Conservation (phyloP, 1,140 invertebrate species). For the Drosophila nannoptera region DNA sequence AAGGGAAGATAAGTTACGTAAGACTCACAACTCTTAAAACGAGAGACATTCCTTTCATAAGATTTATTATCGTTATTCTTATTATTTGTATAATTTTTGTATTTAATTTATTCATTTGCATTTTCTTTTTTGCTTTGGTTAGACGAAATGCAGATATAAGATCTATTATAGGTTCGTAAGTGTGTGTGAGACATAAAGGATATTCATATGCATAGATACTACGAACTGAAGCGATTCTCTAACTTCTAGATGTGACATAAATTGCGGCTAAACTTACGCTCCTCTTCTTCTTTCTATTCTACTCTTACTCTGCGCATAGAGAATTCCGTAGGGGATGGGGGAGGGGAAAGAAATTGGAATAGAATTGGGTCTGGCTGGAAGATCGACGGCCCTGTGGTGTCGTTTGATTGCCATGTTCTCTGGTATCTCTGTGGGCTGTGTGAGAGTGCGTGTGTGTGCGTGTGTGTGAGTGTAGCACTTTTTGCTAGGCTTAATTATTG, state of each 20-base stretch:
- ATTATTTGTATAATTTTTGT: too few species aligned
- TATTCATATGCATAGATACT: conserved; percentile 20
- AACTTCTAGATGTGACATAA: conserved; percentile 26
- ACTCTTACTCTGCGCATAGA: conserved; percentile 7
- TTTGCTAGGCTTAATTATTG: conserved; percentile 76
- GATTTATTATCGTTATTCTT: not conserved
- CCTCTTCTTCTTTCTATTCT: conserved; percentile 21
- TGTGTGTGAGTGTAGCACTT: conserved; percentile 42
- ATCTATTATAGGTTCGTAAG: conserved; percentile 25
- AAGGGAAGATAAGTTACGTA: conserved; percentile 53
- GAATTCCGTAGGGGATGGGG: not conserved
- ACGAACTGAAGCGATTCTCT: conserved; percentile 40
- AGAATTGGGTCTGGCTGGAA: conserved; percentile 26
- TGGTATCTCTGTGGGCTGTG: conserved; percentile 6
- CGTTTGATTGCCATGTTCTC: conserved; percentile 3
- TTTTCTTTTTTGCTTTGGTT: not conserved
- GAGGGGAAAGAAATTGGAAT: not conserved
- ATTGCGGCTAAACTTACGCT: conserved; percentile 24
- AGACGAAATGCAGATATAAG: conserved; percentile 11
- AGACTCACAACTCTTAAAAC: conserved; percentile 43
- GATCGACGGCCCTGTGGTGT: conserved; percentile 30
- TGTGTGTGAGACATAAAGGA: conserved; percentile 28
- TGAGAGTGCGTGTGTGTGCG: not conserved
- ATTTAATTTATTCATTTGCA: not conserved
- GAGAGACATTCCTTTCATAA: conserved; percentile 11